Evolutionary conservation across 2,113 vertebrate genomes (phyloP), one percentile per base, ranked within the genome.

Genomic region (Scortum barcoo): DNA sequence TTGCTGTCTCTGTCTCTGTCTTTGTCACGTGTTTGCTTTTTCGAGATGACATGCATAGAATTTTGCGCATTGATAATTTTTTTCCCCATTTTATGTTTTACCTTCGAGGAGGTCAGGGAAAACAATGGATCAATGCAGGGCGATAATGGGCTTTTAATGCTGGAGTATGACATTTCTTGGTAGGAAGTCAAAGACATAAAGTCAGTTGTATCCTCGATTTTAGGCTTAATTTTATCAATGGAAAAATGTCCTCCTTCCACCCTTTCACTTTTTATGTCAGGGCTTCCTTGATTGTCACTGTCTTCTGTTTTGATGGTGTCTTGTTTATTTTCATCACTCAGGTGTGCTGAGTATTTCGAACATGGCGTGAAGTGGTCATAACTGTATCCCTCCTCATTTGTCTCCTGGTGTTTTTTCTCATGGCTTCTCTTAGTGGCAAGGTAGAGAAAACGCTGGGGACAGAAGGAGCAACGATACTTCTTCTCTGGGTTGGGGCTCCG

Each of bases 371-470:
- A 97, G 83, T 96, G 95, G 76, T 96, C 95, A 87, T 95, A 97
- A 75, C 93, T 93, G 0, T 94, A 96, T 42, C 96, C 96, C 79
- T 95, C 96, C 24, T 93, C 93, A 3, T 94, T 95, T 74, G 96
- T 92, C 42, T 94, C 95, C 36, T 97, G 58, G 30, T 99, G 98
- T 83, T 97, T 97, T 92, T 97, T 97, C 91, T 99, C 98, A 0
- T 99, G 98, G 89, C 98, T 99, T 81, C 93, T 96, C 93, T 99
- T 99, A 24, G 98, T 99, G 88, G 97, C 97, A 38, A 99, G 97
- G 75, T 99, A 99, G 50, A 99, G 93, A 90, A 99, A 99, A 26
- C 97, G 96, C 93, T 97, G 97, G 11, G 98, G 97, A 91, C 98
- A 99, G 94, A 97, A 99, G 81, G 97, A 96, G 87, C 98, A 99